Evolutionary conservation across 1,140 invertebrate species (phyloP).

Genomic region (Gonatopus flavifemur): DNA sequence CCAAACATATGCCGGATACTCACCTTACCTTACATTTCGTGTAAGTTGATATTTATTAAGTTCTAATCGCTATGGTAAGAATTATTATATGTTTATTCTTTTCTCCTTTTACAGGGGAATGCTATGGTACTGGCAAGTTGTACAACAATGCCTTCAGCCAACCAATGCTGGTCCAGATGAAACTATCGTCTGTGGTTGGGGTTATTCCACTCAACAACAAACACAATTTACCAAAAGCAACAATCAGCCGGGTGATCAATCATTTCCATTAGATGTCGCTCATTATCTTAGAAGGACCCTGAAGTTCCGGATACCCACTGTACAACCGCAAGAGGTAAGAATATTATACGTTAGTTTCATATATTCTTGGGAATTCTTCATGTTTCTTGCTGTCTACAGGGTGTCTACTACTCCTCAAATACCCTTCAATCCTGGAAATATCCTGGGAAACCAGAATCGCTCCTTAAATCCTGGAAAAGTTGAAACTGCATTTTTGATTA

Average conservation of each 20-base stretch:
- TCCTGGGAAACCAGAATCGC: no score
- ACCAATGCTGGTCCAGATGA: constrained; percentile 35
- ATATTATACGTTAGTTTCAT: neutral
- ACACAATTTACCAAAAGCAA: constrained; percentile 37
- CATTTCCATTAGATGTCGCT: constrained; percentile 47
- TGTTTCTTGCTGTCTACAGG: no score
- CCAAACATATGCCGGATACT: constrained; percentile 52
- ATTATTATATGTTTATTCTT: neutral
- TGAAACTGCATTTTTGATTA: no score
- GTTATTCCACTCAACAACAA: constrained; percentile 40
- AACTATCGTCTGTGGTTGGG: constrained; percentile 40
- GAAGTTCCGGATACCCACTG: constrained; percentile 48
- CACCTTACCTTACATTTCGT: constrained; percentile 49
- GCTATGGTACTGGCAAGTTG: constrained; percentile 50
- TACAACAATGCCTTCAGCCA: constrained; percentile 41
- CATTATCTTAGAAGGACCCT: constrained; percentile 49
- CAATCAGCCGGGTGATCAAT: constrained; percentile 44
- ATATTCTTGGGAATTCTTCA: no score
- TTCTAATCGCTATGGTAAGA: neutral
- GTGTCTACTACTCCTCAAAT: no score
- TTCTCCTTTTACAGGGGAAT: constrained; percentile 37
- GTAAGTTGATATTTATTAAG: constrained; percentile 24
- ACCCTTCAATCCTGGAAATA: no score
- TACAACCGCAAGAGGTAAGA: constrained; percentile 50
- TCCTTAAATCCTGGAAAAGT: no score